These are phyloP conservation scores for Drosophila kurseongensis DNA, from an alignment of 1,140 invertebrate genomes.

Conservation along the genomic window DNA sequence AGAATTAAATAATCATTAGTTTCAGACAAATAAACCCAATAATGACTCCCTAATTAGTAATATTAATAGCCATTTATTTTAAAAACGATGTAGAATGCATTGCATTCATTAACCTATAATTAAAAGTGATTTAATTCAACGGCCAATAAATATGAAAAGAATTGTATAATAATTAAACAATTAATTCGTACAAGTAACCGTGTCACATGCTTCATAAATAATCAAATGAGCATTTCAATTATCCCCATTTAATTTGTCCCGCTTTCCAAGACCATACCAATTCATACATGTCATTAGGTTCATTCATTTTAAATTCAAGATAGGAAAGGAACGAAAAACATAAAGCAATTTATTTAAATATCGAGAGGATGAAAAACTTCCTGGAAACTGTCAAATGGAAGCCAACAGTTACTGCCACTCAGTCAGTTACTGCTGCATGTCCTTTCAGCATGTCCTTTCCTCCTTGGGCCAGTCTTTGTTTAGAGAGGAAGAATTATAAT, in stretches of 20 bases:
- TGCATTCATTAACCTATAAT: conserved; percentile 61
- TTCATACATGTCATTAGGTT: conserved; percentile 14
- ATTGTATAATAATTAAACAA: conserved; percentile 45
- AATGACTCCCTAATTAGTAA: conserved; percentile 17
- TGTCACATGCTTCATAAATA: conserved; percentile 30
- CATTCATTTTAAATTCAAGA: not conserved
- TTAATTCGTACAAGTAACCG: conserved; percentile 16
- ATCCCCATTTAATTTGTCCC: conserved; percentile 8
- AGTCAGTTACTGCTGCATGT: conserved; percentile 12
- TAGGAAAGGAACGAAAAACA: conserved; percentile 1
- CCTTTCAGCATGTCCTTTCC: conserved; percentile 15
- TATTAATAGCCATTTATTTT: conserved; percentile 3
- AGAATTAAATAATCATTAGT: conserved; percentile 35
- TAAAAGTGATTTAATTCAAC: conserved; percentile 43
- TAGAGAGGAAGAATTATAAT: conserved; percentile 72
- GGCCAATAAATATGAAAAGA: conserved; percentile 12
- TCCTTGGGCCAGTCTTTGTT: conserved; percentile 53
- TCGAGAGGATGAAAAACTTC: conserved; percentile 33
- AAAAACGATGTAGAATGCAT: conserved; percentile 20
- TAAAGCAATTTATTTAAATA: conserved; percentile 25
- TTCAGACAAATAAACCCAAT: not conserved
- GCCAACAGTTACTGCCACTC: conserved; percentile 42
- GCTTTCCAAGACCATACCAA: conserved; percentile 4
- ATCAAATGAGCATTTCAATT: conserved; percentile 40
- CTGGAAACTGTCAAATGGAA: conserved; percentile 37